Conservation (phyloP, 2,113 vertebrate species). For the Jaculus jaculus region DNA sequence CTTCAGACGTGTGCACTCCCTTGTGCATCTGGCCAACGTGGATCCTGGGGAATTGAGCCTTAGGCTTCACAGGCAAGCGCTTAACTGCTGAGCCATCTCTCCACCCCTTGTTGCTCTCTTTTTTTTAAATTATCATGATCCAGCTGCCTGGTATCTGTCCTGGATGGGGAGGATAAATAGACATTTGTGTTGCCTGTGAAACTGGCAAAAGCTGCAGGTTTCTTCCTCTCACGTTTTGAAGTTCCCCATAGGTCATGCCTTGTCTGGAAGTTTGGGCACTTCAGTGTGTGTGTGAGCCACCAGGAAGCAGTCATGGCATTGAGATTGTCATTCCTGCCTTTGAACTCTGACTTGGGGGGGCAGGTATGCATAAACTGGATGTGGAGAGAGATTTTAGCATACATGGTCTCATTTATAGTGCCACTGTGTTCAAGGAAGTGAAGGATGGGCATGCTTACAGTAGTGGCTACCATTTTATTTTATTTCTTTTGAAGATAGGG, state of each 20-base stretch:
- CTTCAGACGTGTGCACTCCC: too few relatives aligned
- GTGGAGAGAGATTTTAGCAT: neutral
- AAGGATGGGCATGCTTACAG: rapidly evolving
- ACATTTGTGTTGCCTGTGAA: neutral
- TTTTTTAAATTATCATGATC: neutral
- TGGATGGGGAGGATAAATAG: neutral
- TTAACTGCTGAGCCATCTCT: too few relatives aligned
- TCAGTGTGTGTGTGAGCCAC: rapidly evolving
- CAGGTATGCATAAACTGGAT: neutral
- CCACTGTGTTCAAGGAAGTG: neutral
- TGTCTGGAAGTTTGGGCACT: neutral
- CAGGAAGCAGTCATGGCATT: neutral
- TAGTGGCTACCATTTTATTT: too few relatives aligned
- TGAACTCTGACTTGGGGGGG: neutral
- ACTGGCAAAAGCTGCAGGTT: neutral
- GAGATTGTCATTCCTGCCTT: neutral
- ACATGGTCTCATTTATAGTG: neutral
- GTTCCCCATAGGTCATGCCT: neutral
- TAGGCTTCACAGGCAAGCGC: too few relatives aligned
- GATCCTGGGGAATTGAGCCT: too few relatives aligned
- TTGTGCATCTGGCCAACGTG: too few relatives aligned
- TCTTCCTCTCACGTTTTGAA: neutral
- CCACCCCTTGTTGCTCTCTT: too few relatives aligned
- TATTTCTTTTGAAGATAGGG: too few relatives aligned
- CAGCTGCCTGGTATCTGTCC: neutral